Evolutionary conservation across 2,888 invertebrate genomes (phyloP).

Genomic region (Zootermopsis nevadensis): DNA sequence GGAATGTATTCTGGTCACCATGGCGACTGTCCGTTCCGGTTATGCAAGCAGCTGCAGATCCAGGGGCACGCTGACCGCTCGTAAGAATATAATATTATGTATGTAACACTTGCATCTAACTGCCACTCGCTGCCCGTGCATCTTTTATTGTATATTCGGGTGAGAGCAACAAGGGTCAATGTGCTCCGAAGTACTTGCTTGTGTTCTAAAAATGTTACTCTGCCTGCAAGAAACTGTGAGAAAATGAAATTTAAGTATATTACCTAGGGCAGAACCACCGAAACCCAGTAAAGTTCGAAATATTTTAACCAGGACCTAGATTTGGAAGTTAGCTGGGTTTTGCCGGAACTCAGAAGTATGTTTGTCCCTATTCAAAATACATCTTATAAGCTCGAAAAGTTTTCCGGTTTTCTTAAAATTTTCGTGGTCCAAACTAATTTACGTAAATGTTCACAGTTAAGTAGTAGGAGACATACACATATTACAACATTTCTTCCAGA

Average conservation of each 20-base stretch:
- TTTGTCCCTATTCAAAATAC: too few relatives aligned
- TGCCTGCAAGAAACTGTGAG: not conserved
- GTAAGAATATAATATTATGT: constrained; percentile 36
- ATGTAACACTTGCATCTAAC: constrained; percentile 43
- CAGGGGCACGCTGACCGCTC: constrained; percentile 28
- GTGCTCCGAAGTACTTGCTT: not conserved
- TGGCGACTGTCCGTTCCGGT: constrained; percentile 2
- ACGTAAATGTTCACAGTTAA: too few relatives aligned
- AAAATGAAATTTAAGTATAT: not conserved
- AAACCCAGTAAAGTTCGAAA: too few relatives aligned
- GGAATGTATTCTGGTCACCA: not conserved
- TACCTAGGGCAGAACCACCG: too few relatives aligned
- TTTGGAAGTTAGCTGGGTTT: too few relatives aligned
- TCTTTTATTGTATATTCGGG: constrained; percentile 1
- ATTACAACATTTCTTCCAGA: too few relatives aligned
- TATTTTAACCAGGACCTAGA: too few relatives aligned
- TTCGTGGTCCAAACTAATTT: too few relatives aligned
- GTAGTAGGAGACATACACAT: too few relatives aligned
- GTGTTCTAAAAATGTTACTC: not conserved
- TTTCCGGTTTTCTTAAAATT: too few relatives aligned
- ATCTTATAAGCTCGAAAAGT: too few relatives aligned
- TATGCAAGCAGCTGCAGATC: constrained; percentile 24
- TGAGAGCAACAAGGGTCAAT: not conserved
- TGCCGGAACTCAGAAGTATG: too few relatives aligned
- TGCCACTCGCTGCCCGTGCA: constrained; percentile 13